Evolutionary conservation across 2,888 invertebrate species (phyloP).

Genomic region (Athalia circularis): DNA sequence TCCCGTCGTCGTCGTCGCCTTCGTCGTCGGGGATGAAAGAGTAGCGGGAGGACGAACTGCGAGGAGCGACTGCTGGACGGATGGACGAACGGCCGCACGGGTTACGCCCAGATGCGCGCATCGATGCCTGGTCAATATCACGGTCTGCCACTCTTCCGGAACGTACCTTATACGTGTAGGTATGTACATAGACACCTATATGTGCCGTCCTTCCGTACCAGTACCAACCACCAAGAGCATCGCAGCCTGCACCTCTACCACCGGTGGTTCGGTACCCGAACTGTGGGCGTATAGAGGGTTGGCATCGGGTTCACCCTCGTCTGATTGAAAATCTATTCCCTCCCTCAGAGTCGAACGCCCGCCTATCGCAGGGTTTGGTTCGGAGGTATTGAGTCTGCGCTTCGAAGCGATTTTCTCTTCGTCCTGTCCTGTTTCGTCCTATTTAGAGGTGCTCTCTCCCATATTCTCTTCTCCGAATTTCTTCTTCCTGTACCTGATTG

Average conservation of each 20-base stretch:
- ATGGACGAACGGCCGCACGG: constrained; percentile 67
- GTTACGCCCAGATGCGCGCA: constrained; percentile 75
- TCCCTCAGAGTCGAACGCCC: constrained; percentile 73
- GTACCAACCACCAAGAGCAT: constrained; percentile 11
- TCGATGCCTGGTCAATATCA: constrained; percentile 74
- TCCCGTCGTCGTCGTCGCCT: constrained; percentile 58
- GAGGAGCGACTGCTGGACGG: constrained; percentile 55
- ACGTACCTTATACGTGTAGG: neutral
- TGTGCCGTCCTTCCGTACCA: neutral
- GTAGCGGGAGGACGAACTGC: constrained; percentile 53
- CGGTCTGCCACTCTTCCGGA: constrained; percentile 50
- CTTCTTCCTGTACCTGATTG: constrained; percentile 35
- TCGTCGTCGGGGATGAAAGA: constrained; percentile 53
- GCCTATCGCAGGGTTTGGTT: constrained; percentile 74
- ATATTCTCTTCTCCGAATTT: constrained; percentile 41
- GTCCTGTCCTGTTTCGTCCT: constrained; percentile 47
- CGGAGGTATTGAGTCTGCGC: constrained; percentile 74
- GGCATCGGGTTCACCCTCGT: constrained; percentile 62
- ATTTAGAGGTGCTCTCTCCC: constrained; percentile 24
- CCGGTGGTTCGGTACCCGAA: constrained; percentile 34
- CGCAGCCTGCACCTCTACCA: neutral
- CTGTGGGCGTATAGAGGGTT: constrained; percentile 39
- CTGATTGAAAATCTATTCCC: constrained; percentile 75
- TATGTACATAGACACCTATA: too few relatives aligned
- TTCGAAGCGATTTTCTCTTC: constrained; percentile 49